These are phyloP conservation scores for Cydia amplana DNA, from an alignment of 1,140 invertebrate genomes.

Conservation along the genomic window DNA sequence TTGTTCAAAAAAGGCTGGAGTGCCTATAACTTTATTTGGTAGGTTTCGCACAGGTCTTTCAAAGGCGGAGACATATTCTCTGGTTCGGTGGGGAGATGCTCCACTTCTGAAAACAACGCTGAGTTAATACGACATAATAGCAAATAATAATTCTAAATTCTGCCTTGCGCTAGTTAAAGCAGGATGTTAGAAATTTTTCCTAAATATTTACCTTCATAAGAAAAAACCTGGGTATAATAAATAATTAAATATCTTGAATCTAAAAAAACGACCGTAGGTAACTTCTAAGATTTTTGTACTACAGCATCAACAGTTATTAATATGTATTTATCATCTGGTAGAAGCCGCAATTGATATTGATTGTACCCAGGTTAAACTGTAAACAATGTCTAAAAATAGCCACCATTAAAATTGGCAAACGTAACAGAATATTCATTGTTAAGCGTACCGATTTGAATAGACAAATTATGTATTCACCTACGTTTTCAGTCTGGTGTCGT, in stretches of 20 bases:
- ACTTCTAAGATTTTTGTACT: too few species aligned
- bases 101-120: constrained; percentile 7
- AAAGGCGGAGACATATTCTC: constrained; percentile 11
- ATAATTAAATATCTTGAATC: too few species aligned
- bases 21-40: constrained; percentile 14
- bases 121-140: neutral
- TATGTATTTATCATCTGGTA: too few species aligned
- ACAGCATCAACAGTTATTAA: too few species aligned
- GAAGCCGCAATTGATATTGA: too few species aligned
- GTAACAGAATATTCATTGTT: neutral
- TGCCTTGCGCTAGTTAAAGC: neutral
- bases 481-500: neutral
- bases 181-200: too few species aligned
- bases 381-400: neutral
- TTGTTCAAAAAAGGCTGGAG: neutral
- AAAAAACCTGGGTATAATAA: too few species aligned
- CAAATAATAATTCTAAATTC: neutral
- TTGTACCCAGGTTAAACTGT: too few species aligned
- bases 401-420: neutral
- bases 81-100: neutral
- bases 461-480: neutral
- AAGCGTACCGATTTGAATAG: neutral
- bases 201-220: too few species aligned
- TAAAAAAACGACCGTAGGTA: too few species aligned
- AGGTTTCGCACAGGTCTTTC: neutral